Evolutionary conservation across 2,797 vertebrate species (phyloP).

Genomic region (Parotocinclus haroldoi): DNA sequence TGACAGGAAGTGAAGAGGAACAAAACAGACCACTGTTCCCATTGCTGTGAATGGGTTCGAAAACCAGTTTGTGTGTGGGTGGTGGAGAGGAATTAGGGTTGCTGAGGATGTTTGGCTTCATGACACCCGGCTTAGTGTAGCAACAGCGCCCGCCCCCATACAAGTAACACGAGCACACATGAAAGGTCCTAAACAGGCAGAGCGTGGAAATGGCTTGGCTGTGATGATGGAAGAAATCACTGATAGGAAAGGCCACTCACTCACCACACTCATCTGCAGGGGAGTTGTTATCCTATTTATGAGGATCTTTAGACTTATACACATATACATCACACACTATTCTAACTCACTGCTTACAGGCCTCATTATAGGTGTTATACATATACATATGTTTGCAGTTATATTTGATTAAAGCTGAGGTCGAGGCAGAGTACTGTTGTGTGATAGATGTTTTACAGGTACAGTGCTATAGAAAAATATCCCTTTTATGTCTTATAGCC

Average conservation of each 20-base stretch:
- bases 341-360: constrained; percentile 5
- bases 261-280: constrained; percentile 46
- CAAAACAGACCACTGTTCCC: constrained; percentile 52
- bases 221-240: constrained; percentile 64
- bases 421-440: too few species aligned
- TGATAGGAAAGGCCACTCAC: constrained; percentile 62
- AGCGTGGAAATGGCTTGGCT: constrained; percentile 42
- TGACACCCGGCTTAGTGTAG: constrained; percentile 34
- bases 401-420: too few species aligned
- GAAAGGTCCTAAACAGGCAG: constrained; percentile 49
- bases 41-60: constrained; percentile 27
- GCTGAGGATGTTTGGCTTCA: constrained; percentile 32
- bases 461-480: too few species aligned
- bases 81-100: constrained; percentile 27
- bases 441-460: too few species aligned
- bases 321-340: neutral
- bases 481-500: too few species aligned
- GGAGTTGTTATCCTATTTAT: neutral
- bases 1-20: constrained; percentile 49
- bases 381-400: too few species aligned
- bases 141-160: constrained; percentile 23
- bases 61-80: constrained; percentile 33
- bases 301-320: too few species aligned
- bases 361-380: neutral
- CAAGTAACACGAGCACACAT: constrained; percentile 53